These are phyloP conservation scores for Saccopteryx bilineata DNA, from an alignment of 2,113 vertebrate genomes.

Conservation along the genomic window DNA sequence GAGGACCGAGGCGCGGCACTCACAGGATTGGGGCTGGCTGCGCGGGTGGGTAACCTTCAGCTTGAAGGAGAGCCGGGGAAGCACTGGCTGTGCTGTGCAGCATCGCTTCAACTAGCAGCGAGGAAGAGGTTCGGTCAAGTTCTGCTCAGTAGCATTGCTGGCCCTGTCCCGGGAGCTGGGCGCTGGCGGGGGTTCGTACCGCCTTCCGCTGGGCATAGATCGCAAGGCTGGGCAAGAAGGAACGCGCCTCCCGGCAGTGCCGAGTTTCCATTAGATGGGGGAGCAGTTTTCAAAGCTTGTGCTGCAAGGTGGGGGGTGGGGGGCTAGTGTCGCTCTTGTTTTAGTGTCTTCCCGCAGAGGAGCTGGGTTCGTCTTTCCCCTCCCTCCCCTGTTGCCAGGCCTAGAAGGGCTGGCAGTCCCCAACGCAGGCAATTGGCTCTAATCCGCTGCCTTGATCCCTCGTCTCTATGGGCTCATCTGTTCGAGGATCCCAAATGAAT, in stretches of 20 bases:
- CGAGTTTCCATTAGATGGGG: slow-evolving; percentile 90
- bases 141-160: slow-evolving; percentile 89
- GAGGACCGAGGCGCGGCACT: slow-evolving; percentile 50
- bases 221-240: slow-evolving; percentile 84
- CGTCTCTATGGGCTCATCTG: slow-evolving; percentile 76
- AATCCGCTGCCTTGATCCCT: slow-evolving; percentile 64
- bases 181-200: slow-evolving; percentile 84
- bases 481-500: slow-evolving; percentile 86
- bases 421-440: slow-evolving; percentile 64
- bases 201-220: slow-evolving; percentile 82
- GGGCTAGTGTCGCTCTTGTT: slow-evolving; percentile 52
- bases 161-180: slow-evolving; percentile 85
- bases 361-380: slow-evolving; percentile 35
- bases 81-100: slow-evolving; percentile 89
- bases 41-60: slow-evolving; percentile 87
- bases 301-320: slow-evolving; percentile 54
- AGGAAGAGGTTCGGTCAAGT: slow-evolving; percentile 78
- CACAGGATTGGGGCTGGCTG: slow-evolving; percentile 77
- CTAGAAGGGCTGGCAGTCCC: slow-evolving; percentile 65
- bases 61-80: slow-evolving; percentile 85
- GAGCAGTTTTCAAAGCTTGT: slow-evolving; percentile 80
- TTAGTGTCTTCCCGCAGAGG: slow-evolving; percentile 63
- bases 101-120: slow-evolving; percentile 90
- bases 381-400: slow-evolving; percentile 56
- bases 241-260: slow-evolving; percentile 88